These are phyloP conservation scores for Notodonta dromedarius DNA, from an alignment of 2,888 invertebrate species.

Conservation along the genomic window DNA sequence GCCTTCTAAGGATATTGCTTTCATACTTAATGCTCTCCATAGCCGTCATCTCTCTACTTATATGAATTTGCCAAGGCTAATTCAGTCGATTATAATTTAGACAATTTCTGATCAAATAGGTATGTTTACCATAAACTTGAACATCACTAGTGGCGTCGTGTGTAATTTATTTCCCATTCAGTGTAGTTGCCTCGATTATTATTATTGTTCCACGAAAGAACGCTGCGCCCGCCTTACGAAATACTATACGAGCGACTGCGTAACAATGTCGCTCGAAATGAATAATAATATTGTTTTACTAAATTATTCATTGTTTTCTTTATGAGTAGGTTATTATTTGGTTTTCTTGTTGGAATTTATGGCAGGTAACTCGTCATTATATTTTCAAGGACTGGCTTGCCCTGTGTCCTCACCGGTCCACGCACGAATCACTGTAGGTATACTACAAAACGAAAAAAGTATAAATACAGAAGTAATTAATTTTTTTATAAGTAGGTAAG, in stretches of 20 bases:
- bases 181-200: slow-evolving; percentile 70
- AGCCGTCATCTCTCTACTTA: too few relatives aligned
- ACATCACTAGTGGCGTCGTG: slow-evolving; percentile 49
- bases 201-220: slow-evolving; percentile 73
- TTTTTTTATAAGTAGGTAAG: too few relatives aligned
- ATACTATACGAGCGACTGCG: slow-evolving; percentile 26
- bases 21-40: too few relatives aligned
- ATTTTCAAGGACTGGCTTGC: too few relatives aligned
- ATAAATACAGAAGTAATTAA: too few relatives aligned
- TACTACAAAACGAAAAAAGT: too few relatives aligned
- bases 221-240: slow-evolving; percentile 45
- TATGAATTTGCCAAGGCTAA: too few relatives aligned
- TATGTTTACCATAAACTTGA: background rate
- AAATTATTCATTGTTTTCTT: slow-evolving; percentile 15
- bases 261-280: slow-evolving; percentile 31
- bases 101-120: background rate
- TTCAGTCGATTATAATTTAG: too few relatives aligned
- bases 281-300: slow-evolving; percentile 26
- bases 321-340: background rate
- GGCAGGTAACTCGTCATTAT: too few relatives aligned
- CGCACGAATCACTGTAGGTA: too few relatives aligned
- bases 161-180: slow-evolving; percentile 81
- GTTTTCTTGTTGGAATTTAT: background rate
- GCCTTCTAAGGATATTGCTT: too few relatives aligned
- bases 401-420: too few relatives aligned